phyloP scores from a whole-genome alignment of 1,140 invertebrate species.

The Drosophila saltans region DNA sequence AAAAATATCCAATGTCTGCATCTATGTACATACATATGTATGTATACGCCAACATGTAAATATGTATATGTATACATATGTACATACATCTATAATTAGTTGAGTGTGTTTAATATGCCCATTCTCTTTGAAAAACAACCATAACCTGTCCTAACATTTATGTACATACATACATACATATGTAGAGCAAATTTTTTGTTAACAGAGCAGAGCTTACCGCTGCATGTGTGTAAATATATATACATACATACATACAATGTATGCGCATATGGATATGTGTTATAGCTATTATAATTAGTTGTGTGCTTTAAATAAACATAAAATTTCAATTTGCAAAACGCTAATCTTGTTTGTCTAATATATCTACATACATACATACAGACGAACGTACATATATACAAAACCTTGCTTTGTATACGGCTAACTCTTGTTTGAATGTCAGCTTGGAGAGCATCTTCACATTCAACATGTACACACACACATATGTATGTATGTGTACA shows the following conservation, averaged over 20 bases:
- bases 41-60: too few species aligned
- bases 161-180: not conserved
- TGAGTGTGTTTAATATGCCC: constrained; percentile 2
- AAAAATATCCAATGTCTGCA: too few species aligned
- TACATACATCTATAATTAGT: constrained; percentile 18
- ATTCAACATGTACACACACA: not conserved
- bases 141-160: constrained; percentile 57
- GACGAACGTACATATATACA: constrained; percentile 29
- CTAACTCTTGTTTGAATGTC: constrained; percentile 67
- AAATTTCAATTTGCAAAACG: constrained; percentile 32
- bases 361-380: not conserved
- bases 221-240: constrained; percentile 11
- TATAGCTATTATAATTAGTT: constrained; percentile 16
- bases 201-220: constrained; percentile 28
- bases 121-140: constrained; percentile 36
- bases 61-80: constrained; percentile 8
- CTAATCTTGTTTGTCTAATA: constrained; percentile 24
- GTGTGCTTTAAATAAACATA: constrained; percentile 20
- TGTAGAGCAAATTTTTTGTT: constrained; percentile 32
- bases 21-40: too few species aligned
- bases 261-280: not conserved
- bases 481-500: constrained; percentile 23
- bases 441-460: constrained; percentile 49
- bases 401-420: constrained; percentile 60
- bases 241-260: not conserved